Base-by-base conservation (phyloP, 2,888 invertebrate genomes). In the Papilio gigon region DNA sequence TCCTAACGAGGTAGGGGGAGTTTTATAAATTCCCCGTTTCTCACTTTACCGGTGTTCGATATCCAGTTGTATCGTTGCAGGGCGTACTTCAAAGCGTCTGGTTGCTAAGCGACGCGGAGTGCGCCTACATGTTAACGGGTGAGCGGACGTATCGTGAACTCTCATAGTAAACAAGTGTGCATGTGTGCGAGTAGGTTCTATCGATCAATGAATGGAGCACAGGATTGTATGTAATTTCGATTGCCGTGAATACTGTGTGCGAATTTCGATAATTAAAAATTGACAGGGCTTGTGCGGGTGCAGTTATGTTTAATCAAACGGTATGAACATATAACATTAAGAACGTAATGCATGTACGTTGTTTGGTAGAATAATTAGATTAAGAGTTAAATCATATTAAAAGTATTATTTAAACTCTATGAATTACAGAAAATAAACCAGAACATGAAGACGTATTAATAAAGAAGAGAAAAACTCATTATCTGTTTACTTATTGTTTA, bases 21-120 rank as follows among this genome's bases (percentile, higher is more conserved):
- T 70, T 71, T 73, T 74, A 75, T 70, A 72, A 73, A 71, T 68
- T 72, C 70, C 62, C 70, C 70, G 74, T 71, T 71, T 67, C 74
- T 71, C 73, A 70, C 64, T 70, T 72, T 62, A 60, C 71, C 73
- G 72, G 68, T 68, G 64, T 70, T 68, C 72, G 72, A 67, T 75
- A 77, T 74, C 73, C 73, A 75, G 74, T 72, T 72, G 70, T 73
- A 75, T 75, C 74, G 66, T 69, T 71, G 73, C 69, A 65, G 72
- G 71, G 71, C 67, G 75, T 71, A 78, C 76, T 78, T 83, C 82
- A 82, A 82, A 83, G 82, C 78, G 79, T 77, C 78, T 74, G 69
- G 82, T 81, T 79, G 81, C 83, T 65, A 75, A 68, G 82, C 81
- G 77, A 83, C 81, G 50, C 2, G 30, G 30, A 47, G 53, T 50